Evolutionary conservation across 1,140 invertebrate genomes (phyloP).

Genomic region (Ostrea edulis): DNA sequence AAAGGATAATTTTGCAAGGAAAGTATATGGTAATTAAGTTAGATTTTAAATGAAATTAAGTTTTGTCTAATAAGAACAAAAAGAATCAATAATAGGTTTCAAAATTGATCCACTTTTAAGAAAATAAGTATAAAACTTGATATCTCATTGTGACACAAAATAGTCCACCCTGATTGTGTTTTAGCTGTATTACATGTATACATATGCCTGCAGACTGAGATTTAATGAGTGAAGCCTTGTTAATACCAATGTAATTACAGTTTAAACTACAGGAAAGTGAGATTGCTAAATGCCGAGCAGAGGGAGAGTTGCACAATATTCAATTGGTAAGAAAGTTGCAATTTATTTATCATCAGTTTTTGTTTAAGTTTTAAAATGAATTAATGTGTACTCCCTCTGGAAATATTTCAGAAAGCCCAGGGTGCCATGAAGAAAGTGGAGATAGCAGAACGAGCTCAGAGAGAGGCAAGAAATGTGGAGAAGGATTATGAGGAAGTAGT

Average conservation of each 20-base stretch:
- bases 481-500: constrained; percentile 78
- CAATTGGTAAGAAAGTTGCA: constrained; percentile 63
- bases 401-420: constrained; percentile 69
- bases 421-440: constrained; percentile 74
- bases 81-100: too few relatives aligned
- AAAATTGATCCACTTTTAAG: too few relatives aligned
- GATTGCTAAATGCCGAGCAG: constrained; percentile 58
- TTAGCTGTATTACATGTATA: too few relatives aligned
- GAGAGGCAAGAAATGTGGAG: constrained; percentile 75
- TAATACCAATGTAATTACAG: constrained; percentile 50
- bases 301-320: constrained; percentile 70
- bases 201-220: not conserved
- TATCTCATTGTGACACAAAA: too few relatives aligned
- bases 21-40: too few relatives aligned
- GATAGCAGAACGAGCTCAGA: constrained; percentile 76
- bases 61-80: too few relatives aligned
- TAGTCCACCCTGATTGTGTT: too few relatives aligned
- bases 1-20: too few relatives aligned
- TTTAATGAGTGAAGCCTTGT: not conserved
- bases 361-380: not conserved
- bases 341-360: not conserved
- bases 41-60: too few relatives aligned
- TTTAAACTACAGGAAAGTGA: constrained; percentile 63
- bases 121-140: too few relatives aligned
- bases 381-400: not conserved